phyloP scores from a whole-genome alignment of 2,797 vertebrate genomes.

The Anabas testudineus region DNA sequence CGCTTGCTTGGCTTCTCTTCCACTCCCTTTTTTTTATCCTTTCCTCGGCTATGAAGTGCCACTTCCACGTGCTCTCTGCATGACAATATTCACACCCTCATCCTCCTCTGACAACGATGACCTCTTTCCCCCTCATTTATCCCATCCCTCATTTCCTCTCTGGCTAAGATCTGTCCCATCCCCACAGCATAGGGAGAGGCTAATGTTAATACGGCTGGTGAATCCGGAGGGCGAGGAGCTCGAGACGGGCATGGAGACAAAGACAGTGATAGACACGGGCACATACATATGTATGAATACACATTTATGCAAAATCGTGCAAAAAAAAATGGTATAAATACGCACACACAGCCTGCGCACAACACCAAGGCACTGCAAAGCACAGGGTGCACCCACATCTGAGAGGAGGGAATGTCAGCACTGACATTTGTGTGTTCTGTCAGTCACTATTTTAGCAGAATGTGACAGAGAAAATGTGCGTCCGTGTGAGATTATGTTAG shows the following conservation, averaged over 20 bases:
- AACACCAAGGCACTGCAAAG: constrained; percentile 42
- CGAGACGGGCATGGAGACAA: constrained; percentile 67
- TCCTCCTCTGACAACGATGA: constrained; percentile 71
- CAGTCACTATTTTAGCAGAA: constrained; percentile 41
- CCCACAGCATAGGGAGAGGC: constrained; percentile 48
- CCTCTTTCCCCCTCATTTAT: constrained; percentile 76
- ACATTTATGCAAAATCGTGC: constrained; percentile 80
- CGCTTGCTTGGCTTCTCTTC: constrained; percentile 55
- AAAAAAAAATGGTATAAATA: constrained; percentile 54
- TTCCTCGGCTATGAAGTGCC: constrained; percentile 47
- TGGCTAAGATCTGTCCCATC: constrained; percentile 60
- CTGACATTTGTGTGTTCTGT: constrained; percentile 49
- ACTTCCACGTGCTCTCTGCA: constrained; percentile 63
- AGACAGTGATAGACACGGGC: constrained; percentile 69
- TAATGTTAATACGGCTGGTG: constrained; percentile 68
- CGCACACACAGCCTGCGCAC: constrained; percentile 30
- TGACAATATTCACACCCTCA: constrained; percentile 71
- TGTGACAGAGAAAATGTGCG: constrained; percentile 3
- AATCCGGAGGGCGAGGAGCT: constrained; percentile 56
- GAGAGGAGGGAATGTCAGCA: constrained; percentile 39
- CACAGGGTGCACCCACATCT: constrained; percentile 45
- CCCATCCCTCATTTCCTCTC: constrained; percentile 66
- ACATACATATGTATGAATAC: constrained; percentile 81
- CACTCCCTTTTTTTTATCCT: constrained; percentile 56
- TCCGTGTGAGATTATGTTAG: constrained; percentile 34